Evolutionary conservation across 1,140 invertebrate species (phyloP).

Genomic region (Zaprionus tsacasi): DNA sequence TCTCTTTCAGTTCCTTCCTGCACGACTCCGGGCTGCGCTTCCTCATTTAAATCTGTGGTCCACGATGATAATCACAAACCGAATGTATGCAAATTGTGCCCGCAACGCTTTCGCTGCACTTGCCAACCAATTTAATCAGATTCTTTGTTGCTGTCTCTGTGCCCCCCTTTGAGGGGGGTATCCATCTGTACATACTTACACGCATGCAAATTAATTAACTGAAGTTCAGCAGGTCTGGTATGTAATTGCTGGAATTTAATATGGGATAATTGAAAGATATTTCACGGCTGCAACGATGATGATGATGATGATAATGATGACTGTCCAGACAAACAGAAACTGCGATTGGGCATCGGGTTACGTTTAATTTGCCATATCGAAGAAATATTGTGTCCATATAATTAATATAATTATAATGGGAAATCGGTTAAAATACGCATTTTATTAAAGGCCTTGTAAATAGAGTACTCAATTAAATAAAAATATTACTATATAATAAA

Average conservation of each 20-base stretch:
- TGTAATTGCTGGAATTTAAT: slow-evolving; percentile 64
- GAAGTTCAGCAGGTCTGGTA: slow-evolving; percentile 50
- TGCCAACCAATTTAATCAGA: slow-evolving; percentile 76
- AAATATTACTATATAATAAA: neutral
- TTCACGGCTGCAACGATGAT: neutral
- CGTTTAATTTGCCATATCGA: slow-evolving; percentile 7
- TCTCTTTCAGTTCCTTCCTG: neutral
- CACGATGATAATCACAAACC: slow-evolving; percentile 75
- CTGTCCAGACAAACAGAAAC: slow-evolving; percentile 1
- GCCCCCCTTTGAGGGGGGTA: too few relatives aligned
- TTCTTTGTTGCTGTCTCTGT: slow-evolving; percentile 40
- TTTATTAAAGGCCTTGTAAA: too few relatives aligned
- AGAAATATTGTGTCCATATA: neutral
- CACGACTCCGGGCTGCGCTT: slow-evolving; percentile 11
- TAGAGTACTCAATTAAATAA: neutral
- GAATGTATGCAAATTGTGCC: slow-evolving; percentile 77
- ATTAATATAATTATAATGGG: neutral
- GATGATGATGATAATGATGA: too few relatives aligned
- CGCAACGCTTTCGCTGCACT: slow-evolving; percentile 35
- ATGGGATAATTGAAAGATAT: slow-evolving; percentile 42
- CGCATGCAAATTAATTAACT: slow-evolving; percentile 71
- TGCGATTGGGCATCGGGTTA: slow-evolving; percentile 12
- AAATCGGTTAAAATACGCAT: too few relatives aligned
- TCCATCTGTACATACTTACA: slow-evolving; percentile 18
- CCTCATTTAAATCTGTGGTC: slow-evolving; percentile 74